Conservation (phyloP, 2,888 invertebrate species). For the Pomacea canaliculata region DNA sequence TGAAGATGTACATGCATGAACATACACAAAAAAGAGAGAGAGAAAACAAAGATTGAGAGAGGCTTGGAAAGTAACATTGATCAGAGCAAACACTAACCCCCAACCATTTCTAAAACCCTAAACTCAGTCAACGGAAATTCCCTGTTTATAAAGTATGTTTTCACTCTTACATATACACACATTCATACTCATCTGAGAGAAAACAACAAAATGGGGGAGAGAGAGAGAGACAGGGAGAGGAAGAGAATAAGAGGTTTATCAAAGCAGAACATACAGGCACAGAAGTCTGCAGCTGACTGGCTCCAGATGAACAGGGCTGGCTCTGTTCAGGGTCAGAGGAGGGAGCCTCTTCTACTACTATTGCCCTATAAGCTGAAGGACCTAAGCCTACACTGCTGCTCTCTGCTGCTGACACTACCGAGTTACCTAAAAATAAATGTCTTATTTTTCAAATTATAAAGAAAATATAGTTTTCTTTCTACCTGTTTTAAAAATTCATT, state of each 20-base stretch:
- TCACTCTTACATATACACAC: too few species aligned
- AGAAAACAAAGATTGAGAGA: not conserved
- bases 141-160: too few species aligned
- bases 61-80: too few species aligned
- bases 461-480: too few species aligned
- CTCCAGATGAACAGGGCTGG: conserved; percentile 16
- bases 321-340: not conserved
- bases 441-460: too few species aligned
- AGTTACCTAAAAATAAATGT: conserved; percentile 1
- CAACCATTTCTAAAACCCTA: too few species aligned
- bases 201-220: too few species aligned
- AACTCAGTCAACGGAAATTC: too few species aligned
- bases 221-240: not conserved
- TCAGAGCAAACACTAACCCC: too few species aligned
- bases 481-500: too few species aligned
- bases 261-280: not conserved
- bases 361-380: not conserved
- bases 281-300: not conserved
- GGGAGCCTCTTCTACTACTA: not conserved
- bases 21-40: not conserved
- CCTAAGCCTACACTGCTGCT: not conserved
- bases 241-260: not conserved
- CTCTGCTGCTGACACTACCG: conserved; percentile 13
- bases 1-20: too few species aligned
- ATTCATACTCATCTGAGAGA: too few species aligned